These are phyloP conservation scores for Grus americana DNA, from an alignment of 2,113 vertebrate species.

Conservation along the genomic window DNA sequence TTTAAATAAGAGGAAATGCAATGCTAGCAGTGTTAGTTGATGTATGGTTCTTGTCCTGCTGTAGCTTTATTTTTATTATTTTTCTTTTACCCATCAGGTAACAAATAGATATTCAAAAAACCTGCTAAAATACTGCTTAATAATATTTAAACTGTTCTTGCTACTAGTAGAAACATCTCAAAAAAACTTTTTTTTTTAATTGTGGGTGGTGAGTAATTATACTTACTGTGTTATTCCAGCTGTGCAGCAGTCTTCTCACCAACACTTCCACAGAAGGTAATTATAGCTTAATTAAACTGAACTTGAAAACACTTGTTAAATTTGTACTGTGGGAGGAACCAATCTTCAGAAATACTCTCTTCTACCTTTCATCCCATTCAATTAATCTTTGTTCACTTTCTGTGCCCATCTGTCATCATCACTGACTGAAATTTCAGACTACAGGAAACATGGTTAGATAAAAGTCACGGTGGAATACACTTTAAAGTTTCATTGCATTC, in stretches of 20 bases:
- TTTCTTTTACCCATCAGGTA: neutral
- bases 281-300: conserved; percentile 41
- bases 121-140: conserved; percentile 37
- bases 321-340: conserved; percentile 47
- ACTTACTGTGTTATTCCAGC: neutral
- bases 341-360: neutral
- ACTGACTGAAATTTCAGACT: neutral
- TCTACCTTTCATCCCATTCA: neutral
- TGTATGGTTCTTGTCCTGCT: neutral
- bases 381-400: neutral
- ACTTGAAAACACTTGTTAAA: conserved; percentile 46
- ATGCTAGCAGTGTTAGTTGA: neutral
- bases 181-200: neutral
- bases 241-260: conserved; percentile 33
- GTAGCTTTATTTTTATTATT: neutral
- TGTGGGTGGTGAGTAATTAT: neutral
- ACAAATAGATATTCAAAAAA: neutral
- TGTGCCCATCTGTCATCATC: neutral
- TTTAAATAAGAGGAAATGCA: neutral
- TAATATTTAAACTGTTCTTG: neutral
- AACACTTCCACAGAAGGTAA: conserved; percentile 17
- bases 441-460: neutral
- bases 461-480: neutral
- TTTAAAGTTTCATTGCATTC: neutral
- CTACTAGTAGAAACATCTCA: neutral